Evolutionary conservation across 2,113 vertebrate species (phyloP), one percentile per base, ranked within the genome.

Genomic region (Apus apus): DNA sequence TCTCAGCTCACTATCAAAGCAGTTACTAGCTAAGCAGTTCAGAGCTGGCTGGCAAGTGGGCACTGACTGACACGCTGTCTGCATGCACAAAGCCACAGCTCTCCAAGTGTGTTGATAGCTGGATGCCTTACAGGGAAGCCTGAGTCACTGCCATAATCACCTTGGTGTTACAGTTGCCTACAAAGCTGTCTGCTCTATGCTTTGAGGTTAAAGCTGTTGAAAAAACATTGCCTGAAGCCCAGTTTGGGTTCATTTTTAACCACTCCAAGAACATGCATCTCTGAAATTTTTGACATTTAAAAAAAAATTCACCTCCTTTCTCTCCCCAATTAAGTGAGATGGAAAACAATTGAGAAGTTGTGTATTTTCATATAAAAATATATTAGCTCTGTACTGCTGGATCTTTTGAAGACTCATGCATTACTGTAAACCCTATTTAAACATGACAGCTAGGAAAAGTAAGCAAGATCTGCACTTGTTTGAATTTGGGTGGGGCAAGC

Each of bases 81-180:
- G 61, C 61, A 88, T 34, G 80, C 76, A 95, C 82, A 75, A 80
- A 96, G 89, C 78, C 81, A 77, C 3, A 8, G 58, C 85, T 87
- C 90, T 87, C 92, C 92, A 53, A 91, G 50, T 30, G 78, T 90
- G 94, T 87, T 87, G 79, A 95, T 93, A 93, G 89, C 91, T 96
- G 95, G 94, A 97, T 92, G 90, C 86, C 82, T 95, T 94, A 92
- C 87, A 97, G 93, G 90, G 95, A 97, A 96, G 81, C 90, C 78
- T 97, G 95, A 97, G 61, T 96, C 95, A 97, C 1, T 73, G 82
- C 90, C 93, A 94, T 97, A 97, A 97, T 96, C 96, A 94, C 94
- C 89, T 96, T 89, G 87, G 85, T 92, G 87, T 76, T 94, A 94
- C 54, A 89, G 85, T 92, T 97, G 91, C 90, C 90, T 97, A 89